These are phyloP conservation scores for Poecilia latipinna DNA, from an alignment of 2,113 vertebrate species.

Conservation along the genomic window DNA sequence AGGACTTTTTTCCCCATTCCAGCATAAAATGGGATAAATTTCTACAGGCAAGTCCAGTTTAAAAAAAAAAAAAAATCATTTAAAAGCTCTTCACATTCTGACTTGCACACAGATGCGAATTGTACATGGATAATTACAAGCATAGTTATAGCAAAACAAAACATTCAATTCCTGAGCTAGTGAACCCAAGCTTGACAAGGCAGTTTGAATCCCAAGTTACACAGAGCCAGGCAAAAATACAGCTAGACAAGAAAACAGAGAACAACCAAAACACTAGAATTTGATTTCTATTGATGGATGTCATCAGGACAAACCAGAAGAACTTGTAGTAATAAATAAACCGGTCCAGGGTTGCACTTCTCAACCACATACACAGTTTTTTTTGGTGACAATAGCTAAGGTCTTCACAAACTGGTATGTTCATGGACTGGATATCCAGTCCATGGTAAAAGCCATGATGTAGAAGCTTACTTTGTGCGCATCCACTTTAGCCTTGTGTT, in stretches of 20 bases:
- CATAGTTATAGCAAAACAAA: background rate
- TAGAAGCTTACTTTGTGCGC: background rate
- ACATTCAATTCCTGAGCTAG: background rate
- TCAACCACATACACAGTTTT: too few species aligned
- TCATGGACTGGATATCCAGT: background rate
- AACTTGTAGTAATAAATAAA: too few species aligned
- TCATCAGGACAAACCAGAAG: too few species aligned
- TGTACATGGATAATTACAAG: background rate
- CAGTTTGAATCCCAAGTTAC: background rate
- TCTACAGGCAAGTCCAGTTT: background rate
- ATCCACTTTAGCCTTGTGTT: background rate
- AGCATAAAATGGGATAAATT: background rate
- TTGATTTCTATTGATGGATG: background rate
- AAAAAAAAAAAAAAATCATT: too few species aligned
- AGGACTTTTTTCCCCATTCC: slow-evolving; percentile 5
- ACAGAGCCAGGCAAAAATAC: too few species aligned
- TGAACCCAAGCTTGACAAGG: background rate
- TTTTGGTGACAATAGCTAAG: too few species aligned
- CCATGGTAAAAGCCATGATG: background rate
- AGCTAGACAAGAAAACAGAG: background rate
- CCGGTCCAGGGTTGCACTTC: too few species aligned
- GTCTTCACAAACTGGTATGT: background rate
- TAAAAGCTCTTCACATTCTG: background rate
- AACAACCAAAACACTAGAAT: background rate
- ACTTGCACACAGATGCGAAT: background rate